These are phyloP conservation scores for Fratercula arctica DNA, from an alignment of 2,797 vertebrate genomes.

Conservation along the genomic window DNA sequence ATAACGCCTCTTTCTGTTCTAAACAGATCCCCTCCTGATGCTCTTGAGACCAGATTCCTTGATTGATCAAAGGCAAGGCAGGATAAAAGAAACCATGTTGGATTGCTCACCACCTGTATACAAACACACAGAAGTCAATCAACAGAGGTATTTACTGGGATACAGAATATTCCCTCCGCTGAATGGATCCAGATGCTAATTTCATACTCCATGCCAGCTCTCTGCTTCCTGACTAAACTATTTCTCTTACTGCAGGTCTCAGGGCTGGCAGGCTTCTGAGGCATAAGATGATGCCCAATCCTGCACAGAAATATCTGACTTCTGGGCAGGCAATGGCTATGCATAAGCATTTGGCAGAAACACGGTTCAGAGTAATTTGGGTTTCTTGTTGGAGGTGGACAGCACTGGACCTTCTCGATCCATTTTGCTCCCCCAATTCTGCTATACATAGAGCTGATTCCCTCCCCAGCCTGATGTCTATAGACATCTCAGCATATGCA, in stretches of 20 bases:
- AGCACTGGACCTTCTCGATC: not conserved
- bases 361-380: fast-evolving
- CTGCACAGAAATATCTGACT: not conserved
- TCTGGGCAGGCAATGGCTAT: not conserved
- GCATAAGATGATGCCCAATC: not conserved
- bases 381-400: not conserved
- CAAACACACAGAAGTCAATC: not conserved
- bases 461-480: not conserved
- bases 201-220: not conserved
- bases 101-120: not conserved
- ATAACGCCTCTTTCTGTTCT: not conserved
- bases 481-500: not conserved
- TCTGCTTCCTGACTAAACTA: not conserved
- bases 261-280: not conserved
- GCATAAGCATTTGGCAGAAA: not conserved
- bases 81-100: not conserved
- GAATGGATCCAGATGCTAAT: fast-evolving
- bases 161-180: not conserved
- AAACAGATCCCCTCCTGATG: not conserved
- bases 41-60: not conserved
- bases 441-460: not conserved
- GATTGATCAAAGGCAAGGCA: not conserved
- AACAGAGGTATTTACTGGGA: not conserved
- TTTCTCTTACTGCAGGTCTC: not conserved
- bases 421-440: not conserved